Evolutionary conservation across 2,797 vertebrate species (phyloP), one percentile per base, ranked within the genome.

Genomic region (Chrysolophus pictus): DNA sequence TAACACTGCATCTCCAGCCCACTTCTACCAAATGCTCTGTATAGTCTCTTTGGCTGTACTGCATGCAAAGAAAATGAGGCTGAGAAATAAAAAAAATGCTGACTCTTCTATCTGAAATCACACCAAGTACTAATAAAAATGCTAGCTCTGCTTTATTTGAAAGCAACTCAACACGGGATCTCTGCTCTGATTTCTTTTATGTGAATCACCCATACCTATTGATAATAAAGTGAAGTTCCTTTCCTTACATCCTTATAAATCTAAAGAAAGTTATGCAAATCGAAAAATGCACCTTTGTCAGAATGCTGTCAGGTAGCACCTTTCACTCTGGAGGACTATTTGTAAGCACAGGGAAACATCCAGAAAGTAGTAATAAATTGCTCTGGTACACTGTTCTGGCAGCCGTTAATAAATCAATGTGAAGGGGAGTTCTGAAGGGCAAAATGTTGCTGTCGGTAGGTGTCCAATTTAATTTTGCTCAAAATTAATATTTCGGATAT

Each of bases 401-500:
- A 98, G 97, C 96, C 44, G 46, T 97, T 98, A 98, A 98, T 98
- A 98, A 98, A 98, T 98, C 98, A 98, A 97, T 97, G 97, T 98
- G 97, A 98, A 98, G 96, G 97, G 97, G 96, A 98, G 97, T 97
- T 98, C 97, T 98, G 98, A 98, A 98, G 98, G 97, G 98, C 98
- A 98, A 98, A 98, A 97, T 97, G 97, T 97, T 98, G 97, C 97
- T 98, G 97, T 98, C 95, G 90, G 98, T 98, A 97, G 97, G 97
- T 98, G 98, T 98, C 98, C 94, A 94, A 97, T 98, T 98, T 98
- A 98, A 98, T 98, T 98, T 98, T 97, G 92, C 97, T 98, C 97
- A 98, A 98, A 98, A 98, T 98, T 98, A 98, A 98, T 98, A 98
- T 98, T 98, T 98, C 93, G 96, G 97, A 98, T 98, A 98, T 98